Evolutionary conservation across 2,888 invertebrate species (phyloP).

Genomic region (Agrotis segetum): DNA sequence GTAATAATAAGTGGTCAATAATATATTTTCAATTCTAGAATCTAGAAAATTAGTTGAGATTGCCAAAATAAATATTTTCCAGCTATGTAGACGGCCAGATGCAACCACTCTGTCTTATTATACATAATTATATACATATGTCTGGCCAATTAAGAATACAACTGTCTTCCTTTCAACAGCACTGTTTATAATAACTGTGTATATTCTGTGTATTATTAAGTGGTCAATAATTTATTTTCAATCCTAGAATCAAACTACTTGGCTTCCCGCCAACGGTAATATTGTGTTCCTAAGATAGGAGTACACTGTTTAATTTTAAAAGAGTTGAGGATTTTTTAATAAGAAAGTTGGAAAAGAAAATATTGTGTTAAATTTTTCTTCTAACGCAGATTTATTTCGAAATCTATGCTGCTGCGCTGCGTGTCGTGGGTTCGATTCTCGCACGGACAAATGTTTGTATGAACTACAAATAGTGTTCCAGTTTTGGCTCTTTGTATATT

Average conservation of each 20-base stretch:
- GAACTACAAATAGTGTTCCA: too few relatives aligned
- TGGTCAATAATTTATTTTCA: conserved; percentile 57
- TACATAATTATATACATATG: conserved; percentile 15
- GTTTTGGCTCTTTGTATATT: too few relatives aligned
- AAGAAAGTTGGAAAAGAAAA: not conserved
- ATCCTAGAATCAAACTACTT: conserved; percentile 40
- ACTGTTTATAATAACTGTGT: conserved; percentile 29
- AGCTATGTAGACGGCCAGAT: not conserved
- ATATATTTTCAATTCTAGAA: too few relatives aligned
- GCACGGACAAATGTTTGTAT: too few relatives aligned
- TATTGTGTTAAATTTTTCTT: too few relatives aligned
- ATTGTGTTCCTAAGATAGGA: conserved; percentile 33
- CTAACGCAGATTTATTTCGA: too few relatives aligned
- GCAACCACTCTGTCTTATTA: conserved; percentile 5
- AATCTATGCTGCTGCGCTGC: too few relatives aligned
- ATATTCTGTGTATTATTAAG: conserved; percentile 45
- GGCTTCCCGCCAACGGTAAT: conserved; percentile 47
- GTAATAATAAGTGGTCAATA: too few relatives aligned
- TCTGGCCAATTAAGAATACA: conserved; percentile 46
- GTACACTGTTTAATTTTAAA: conserved; percentile 43
- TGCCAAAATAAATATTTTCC: too few relatives aligned
- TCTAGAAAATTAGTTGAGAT: too few relatives aligned
- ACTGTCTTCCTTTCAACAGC: conserved; percentile 24
- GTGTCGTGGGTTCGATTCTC: too few relatives aligned
- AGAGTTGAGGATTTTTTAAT: not conserved